phyloP scores from a whole-genome alignment of 2,888 invertebrate genomes.

The Synergus laeviventris region DNA sequence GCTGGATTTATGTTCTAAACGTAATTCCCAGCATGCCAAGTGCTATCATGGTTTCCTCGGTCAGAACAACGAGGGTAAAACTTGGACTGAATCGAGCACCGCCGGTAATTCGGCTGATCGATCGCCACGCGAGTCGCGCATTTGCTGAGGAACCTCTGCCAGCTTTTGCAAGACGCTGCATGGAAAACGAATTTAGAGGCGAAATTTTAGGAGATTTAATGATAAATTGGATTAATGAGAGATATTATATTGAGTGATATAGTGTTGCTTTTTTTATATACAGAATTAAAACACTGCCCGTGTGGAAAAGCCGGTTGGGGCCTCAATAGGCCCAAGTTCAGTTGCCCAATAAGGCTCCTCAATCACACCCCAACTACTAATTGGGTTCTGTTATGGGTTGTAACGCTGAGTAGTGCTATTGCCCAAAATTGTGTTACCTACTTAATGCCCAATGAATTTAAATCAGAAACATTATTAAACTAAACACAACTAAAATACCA shows the following conservation, averaged over 20 bases:
- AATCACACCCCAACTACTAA: too few species aligned
- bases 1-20: background rate
- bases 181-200: slow-evolving; percentile 12
- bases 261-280: background rate
- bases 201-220: background rate
- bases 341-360: too few species aligned
- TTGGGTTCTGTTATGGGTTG: too few species aligned
- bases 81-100: slow-evolving; percentile 15
- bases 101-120: slow-evolving; percentile 39
- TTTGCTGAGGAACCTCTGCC: slow-evolving; percentile 21
- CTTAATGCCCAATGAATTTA: too few species aligned
- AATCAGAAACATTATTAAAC: too few species aligned
- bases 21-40: background rate
- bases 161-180: slow-evolving; percentile 17
- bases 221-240: background rate
- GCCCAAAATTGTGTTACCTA: too few species aligned
- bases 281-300: too few species aligned
- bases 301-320: too few species aligned
- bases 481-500: too few species aligned
- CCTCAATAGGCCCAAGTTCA: too few species aligned
- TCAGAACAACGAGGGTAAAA: slow-evolving; percentile 8
- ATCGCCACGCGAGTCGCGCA: slow-evolving; percentile 32
- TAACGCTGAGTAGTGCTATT: too few species aligned
- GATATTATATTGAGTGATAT: background rate
- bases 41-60: slow-evolving; percentile 3